phyloP scores from a whole-genome alignment of 1,140 invertebrate species.

The Neodiprion pinetum region DNA sequence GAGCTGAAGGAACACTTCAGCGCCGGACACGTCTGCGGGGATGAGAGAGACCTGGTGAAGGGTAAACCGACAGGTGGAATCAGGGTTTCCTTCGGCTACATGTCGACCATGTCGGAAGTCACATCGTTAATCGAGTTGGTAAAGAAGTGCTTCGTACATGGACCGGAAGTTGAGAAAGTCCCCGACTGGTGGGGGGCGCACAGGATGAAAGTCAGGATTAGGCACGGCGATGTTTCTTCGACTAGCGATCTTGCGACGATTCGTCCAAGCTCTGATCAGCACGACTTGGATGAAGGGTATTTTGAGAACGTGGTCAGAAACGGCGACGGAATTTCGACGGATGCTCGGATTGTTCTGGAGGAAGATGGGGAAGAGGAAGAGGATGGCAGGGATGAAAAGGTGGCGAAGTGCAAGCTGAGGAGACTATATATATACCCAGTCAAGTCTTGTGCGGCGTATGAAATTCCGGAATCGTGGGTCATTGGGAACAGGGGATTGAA shows the following conservation, averaged over 20 bases:
- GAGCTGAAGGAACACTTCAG: slow-evolving; percentile 81
- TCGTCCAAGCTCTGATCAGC: not conserved
- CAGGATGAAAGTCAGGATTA: slow-evolving; percentile 20
- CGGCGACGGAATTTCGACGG: not conserved
- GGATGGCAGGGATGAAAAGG: not conserved
- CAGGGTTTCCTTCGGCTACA: slow-evolving; percentile 93
- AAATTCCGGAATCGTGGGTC: slow-evolving; percentile 73
- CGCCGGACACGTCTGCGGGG: slow-evolving; percentile 92
- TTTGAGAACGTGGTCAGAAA: slow-evolving; percentile 24
- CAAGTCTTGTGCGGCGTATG: slow-evolving; percentile 89
- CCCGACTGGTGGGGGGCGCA: slow-evolving; percentile 43
- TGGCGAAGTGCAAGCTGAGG: slow-evolving; percentile 51
- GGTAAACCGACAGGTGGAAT: slow-evolving; percentile 91
- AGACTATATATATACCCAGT: slow-evolving; percentile 90
- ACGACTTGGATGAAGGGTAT: slow-evolving; percentile 22
- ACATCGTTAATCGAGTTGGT: slow-evolving; percentile 79
- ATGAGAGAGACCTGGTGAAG: slow-evolving; percentile 87
- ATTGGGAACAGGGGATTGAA: slow-evolving; percentile 77
- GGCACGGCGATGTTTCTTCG: not conserved
- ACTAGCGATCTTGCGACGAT: too few species aligned
- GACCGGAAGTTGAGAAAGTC: slow-evolving; percentile 41
- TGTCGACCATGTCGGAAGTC: slow-evolving; percentile 78
- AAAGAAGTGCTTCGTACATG: slow-evolving; percentile 69
- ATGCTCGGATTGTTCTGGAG: not conserved
- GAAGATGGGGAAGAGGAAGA: not conserved